phyloP scores from a whole-genome alignment of 2,888 invertebrate genomes.

The Hipparchia semele region DNA sequence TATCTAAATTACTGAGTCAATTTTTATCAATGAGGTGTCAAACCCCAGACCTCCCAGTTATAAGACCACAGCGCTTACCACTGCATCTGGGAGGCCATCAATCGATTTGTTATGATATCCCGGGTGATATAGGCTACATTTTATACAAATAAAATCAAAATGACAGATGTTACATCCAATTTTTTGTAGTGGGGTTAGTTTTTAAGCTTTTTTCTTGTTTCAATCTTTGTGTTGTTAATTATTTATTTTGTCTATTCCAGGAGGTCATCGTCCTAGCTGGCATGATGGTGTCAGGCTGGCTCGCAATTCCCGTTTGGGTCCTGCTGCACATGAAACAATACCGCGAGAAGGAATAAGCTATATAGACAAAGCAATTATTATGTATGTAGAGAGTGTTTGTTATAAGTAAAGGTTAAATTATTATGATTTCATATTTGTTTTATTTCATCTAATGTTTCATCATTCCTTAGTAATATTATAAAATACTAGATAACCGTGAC shows the following conservation, averaged over 20 bases:
- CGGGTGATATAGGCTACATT: not conserved
- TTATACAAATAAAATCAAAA: no score
- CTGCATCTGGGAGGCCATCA: no score
- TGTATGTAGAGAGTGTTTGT: conserved; percentile 30
- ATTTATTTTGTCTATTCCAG: conserved; percentile 50
- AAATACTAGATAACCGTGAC: no score
- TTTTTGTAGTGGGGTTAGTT: no score
- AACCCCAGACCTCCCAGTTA: no score
- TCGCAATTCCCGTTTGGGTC: conserved; percentile 66
- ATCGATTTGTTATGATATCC: no score
- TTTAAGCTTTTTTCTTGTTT: not conserved
- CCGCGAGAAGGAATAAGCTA: conserved; percentile 52
- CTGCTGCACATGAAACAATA: conserved; percentile 72
- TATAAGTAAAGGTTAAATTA: conserved; percentile 41
- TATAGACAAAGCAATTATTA: not conserved
- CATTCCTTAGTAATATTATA: not conserved
- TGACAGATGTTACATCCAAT: no score
- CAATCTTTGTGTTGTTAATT: not conserved
- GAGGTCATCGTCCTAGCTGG: conserved; percentile 58
- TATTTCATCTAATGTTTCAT: conserved; percentile 13
- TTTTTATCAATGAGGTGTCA: no score
- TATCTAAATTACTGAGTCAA: no score
- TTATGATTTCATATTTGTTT: conserved; percentile 32
- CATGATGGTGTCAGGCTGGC: conserved; percentile 68
- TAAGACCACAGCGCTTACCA: no score